Evolutionary conservation across 2,113 vertebrate genomes (phyloP), one percentile per base, ranked within the genome.

Genomic region (Sinosuthora webbiana): DNA sequence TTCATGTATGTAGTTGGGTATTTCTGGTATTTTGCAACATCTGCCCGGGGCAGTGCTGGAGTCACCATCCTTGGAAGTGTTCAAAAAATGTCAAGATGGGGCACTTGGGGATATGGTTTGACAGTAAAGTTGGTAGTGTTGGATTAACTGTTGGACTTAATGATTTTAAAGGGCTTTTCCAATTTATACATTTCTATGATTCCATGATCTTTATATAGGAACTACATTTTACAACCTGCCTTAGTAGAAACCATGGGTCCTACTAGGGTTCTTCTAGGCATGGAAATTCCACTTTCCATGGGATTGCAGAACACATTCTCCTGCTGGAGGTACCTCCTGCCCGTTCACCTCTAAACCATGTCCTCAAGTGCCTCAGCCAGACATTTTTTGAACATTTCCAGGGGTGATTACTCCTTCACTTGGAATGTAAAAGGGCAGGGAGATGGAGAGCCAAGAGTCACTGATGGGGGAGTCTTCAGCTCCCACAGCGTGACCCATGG

Each of bases 401-500:
- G 41, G 55, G 49, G 16, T 37, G 23, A 16, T 30, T 41, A 33
- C 52, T 62, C 47, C 49, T 33, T 25, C 30, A 15, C 30, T 68
- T 24, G n/a, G 37, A 28, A 73, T 5, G 1, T 25, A 7, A 57
- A 20, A 2, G 3, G 19, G 25, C 25, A 22, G 63, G 63, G 41
- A 22, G 33, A 5, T 37, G 31, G 59, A 63, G 64, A 84, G 25
- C 31, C 12, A 5, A 1, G 15, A 42, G 3, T 33, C 4, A 1
- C 15, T 22, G 42, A 13, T 5, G 5, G 13, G 6, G 35, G 17
- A 50, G 30, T n/a, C 41, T 65, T 7, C 44, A 27, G n/a, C 35
- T 74, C 65, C 33, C 25, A 9, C 1, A 2, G 1, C 1, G 0
- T 13, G 37, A 53, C 47, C 52, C 13, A 0, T 1, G 11, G 27